Conservation (phyloP, 2,113 vertebrate species). For the Carettochelys insculpta region DNA sequence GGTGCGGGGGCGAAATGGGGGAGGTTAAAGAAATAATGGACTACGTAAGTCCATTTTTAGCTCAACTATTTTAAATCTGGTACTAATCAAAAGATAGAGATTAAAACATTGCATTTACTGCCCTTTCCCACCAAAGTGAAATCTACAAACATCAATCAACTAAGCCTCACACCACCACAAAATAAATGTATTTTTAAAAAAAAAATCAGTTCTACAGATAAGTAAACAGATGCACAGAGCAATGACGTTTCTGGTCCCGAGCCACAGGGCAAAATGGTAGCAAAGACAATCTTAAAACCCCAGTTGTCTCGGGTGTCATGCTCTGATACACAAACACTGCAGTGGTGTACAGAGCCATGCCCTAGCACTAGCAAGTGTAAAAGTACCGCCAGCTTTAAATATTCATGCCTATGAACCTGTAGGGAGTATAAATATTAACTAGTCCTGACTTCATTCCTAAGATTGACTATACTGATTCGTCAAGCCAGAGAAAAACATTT, state of each 20-base stretch:
- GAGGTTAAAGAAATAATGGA: background rate
- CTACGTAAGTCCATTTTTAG: background rate
- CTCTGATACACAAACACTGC: background rate
- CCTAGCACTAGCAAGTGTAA: background rate
- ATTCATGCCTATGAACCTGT: background rate
- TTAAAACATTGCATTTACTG: background rate
- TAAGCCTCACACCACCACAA: background rate
- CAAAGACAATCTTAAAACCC: slow-evolving; percentile 22
- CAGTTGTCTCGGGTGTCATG: background rate
- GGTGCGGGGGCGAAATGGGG: background rate
- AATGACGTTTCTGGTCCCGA: background rate
- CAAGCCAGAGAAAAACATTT: background rate
- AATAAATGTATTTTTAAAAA: background rate
- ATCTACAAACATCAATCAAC: background rate
- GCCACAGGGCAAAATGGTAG: background rate
- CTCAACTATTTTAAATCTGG: background rate
- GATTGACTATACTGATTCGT: background rate
- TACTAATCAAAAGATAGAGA: background rate
- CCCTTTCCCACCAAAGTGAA: background rate
- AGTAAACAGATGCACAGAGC: background rate
- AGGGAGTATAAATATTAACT: background rate
- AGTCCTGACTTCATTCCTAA: background rate
- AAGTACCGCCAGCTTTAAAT: background rate
- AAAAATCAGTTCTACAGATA: background rate
- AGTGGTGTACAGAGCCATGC: background rate